phyloP scores from a whole-genome alignment of 2,113 vertebrate species.

The Calcarius ornatus region DNA sequence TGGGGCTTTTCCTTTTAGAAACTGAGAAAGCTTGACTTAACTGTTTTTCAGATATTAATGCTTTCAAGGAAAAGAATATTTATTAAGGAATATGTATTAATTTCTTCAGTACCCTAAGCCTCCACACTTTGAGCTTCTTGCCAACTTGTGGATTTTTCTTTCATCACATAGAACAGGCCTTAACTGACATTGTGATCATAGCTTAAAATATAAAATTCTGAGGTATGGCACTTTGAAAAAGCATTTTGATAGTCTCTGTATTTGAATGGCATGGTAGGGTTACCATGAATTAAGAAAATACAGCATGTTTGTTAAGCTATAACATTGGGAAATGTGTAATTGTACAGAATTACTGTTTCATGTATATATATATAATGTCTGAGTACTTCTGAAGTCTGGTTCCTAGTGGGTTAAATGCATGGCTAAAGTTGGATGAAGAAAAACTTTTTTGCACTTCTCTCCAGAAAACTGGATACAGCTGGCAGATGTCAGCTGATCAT shows the following conservation, averaged over 20 bases:
- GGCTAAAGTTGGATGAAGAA: constrained; percentile 39
- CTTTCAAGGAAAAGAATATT: constrained; percentile 44
- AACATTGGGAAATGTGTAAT: constrained; percentile 59
- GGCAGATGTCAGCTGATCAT: constrained; percentile 19
- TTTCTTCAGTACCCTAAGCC: constrained; percentile 30
- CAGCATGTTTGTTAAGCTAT: constrained; percentile 69
- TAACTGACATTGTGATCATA: constrained; percentile 51
- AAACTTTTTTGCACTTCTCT: constrained; percentile 65
- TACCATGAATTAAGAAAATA: constrained; percentile 66
- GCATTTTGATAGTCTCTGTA: constrained; percentile 64
- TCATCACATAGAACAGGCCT: constrained; percentile 44
- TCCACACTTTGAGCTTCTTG: background rate
- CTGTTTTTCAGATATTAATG: constrained; percentile 25
- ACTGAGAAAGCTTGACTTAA: background rate
- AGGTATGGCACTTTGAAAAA: constrained; percentile 60
- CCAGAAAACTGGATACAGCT: constrained; percentile 36
- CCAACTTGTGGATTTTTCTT: constrained; percentile 47
- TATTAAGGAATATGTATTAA: background rate
- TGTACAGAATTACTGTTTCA: constrained; percentile 57
- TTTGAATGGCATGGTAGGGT: constrained; percentile 59
- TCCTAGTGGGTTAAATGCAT: constrained; percentile 38
- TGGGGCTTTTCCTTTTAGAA: constrained; percentile 15
- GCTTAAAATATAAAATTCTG: constrained; percentile 45
- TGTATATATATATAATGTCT: constrained; percentile 46
- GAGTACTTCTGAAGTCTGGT: constrained; percentile 47